These are phyloP conservation scores for Leucoraja ocellata DNA, from an alignment of 2,797 vertebrate genomes.

Conservation along the genomic window DNA sequence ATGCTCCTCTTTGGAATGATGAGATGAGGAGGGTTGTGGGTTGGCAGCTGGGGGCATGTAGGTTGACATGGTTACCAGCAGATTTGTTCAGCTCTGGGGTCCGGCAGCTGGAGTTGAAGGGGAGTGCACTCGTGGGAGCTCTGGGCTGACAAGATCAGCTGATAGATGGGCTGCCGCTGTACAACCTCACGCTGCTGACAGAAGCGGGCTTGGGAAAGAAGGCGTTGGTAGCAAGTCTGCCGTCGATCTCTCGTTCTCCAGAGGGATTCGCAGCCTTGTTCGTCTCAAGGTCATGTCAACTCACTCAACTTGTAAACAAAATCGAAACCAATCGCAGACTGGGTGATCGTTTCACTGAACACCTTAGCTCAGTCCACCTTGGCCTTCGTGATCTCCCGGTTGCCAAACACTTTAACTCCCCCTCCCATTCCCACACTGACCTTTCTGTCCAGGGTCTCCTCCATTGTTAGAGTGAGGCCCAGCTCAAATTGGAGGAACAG, in stretches of 20 bases:
- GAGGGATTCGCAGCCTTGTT: not conserved
- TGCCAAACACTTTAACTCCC: too few species aligned
- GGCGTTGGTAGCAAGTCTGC: not conserved
- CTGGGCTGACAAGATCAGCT: not conserved
- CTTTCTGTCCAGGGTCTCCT: too few species aligned
- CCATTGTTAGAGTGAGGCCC: too few species aligned
- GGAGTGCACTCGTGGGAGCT: not conserved
- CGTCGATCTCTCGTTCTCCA: not conserved
- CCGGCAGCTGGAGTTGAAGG: not conserved
- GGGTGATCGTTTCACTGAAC: too few species aligned
- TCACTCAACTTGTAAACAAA: not conserved
- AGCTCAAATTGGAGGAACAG: too few species aligned
- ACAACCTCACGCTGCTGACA: not conserved
- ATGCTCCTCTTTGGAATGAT: not conserved
- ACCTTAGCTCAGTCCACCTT: too few species aligned
- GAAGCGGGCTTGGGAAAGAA: not conserved
- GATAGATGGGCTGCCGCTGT: not conserved
- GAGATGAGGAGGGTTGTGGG: not conserved
- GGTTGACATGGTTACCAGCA: not conserved
- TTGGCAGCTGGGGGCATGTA: not conserved
- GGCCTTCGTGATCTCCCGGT: too few species aligned
- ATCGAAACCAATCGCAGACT: too few species aligned
- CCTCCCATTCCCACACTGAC: too few species aligned
- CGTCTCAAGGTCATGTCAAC: not conserved
- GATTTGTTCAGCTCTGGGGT: not conserved